Evolutionary conservation across 2,888 invertebrate species (phyloP).

Genomic region (Tenthredo mesomela): DNA sequence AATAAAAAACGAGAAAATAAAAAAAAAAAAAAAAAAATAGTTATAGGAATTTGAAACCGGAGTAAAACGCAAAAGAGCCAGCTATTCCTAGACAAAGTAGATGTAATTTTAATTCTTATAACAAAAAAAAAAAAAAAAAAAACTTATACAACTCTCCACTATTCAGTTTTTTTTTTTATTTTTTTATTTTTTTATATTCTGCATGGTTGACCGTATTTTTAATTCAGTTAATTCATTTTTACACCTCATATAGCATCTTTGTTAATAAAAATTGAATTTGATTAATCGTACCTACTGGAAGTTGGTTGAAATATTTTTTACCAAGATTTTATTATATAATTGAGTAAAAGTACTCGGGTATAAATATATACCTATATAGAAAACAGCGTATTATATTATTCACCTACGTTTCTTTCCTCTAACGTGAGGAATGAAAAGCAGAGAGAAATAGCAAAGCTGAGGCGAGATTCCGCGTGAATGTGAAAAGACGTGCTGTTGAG

Average conservation of each 20-base stretch:
- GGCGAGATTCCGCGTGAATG: neutral
- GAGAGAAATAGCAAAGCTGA: neutral
- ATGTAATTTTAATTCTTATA: neutral
- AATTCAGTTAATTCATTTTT: too few species aligned
- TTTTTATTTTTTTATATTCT: too few species aligned
- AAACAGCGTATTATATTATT: neutral
- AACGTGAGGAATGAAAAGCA: neutral
- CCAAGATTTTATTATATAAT: neutral
- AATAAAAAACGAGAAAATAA: neutral
- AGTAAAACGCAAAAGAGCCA: neutral
- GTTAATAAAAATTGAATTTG: too few species aligned
- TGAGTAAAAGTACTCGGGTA: neutral
- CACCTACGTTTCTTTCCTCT: neutral
- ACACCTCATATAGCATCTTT: too few species aligned
- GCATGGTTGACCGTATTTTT: too few species aligned
- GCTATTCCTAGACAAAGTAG: neutral
- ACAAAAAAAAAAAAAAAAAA: neutral
- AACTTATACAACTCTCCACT: neutral
- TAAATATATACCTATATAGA: neutral
- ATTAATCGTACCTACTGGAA: too few species aligned
- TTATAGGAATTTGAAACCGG: neutral
- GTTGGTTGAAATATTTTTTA: too few species aligned
- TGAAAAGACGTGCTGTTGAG: neutral
- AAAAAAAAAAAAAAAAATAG: neutral
- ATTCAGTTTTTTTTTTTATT: too few species aligned